Conservation (phyloP, 2,797 vertebrate genomes). For the Tympanoctomys barrerae region DNA sequence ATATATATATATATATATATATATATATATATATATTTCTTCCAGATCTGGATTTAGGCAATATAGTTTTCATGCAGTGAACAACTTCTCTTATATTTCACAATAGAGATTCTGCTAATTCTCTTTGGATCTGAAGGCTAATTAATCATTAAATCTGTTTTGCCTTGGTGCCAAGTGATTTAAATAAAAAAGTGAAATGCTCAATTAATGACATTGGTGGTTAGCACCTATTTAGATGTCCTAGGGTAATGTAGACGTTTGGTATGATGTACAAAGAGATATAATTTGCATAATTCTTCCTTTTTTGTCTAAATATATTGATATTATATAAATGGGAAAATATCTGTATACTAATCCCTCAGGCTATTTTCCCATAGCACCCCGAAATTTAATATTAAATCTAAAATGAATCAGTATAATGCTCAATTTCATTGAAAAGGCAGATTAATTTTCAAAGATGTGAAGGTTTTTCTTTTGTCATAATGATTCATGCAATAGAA, state of each 20-base stretch:
- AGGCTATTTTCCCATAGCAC: not conserved
- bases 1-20: not conserved
- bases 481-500: not conserved
- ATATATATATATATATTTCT: not conserved
- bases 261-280: constrained; percentile 57
- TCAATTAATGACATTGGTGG: constrained; percentile 63
- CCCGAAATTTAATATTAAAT: constrained; percentile 28
- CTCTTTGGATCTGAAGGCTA: constrained; percentile 67
- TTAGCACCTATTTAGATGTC: constrained; percentile 65
- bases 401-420: constrained; percentile 34
- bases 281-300: constrained; percentile 27
- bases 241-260: constrained; percentile 65
- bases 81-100: constrained; percentile 19
- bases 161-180: constrained; percentile 63
- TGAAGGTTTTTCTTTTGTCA: constrained; percentile 53
- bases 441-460: constrained; percentile 57
- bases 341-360: not conserved
- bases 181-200: constrained; percentile 68
- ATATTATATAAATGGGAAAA: constrained; percentile 13
- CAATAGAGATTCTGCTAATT: constrained; percentile 34
- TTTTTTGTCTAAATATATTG: constrained; percentile 14
- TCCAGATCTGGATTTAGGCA: constrained; percentile 16
- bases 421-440: constrained; percentile 32
- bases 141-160: constrained; percentile 75
- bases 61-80: not conserved